Conservation (phyloP, 2,888 invertebrate species). For the Sinhomidia bicolor region DNA sequence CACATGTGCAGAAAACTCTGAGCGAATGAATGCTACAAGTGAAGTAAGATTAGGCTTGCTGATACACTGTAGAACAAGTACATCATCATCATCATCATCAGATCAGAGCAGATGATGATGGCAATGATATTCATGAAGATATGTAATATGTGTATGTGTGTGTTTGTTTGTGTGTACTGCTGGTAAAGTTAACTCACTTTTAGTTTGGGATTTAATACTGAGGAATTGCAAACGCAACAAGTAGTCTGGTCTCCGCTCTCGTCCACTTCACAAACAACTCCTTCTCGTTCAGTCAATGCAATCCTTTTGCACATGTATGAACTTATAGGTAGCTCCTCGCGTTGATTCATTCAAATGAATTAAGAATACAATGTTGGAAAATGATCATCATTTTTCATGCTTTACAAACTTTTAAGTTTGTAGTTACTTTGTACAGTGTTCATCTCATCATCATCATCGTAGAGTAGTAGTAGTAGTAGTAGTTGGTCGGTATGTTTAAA, state of each 20-base stretch:
- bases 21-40: background rate
- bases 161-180: background rate
- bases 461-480: background rate
- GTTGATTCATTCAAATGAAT: conserved; percentile 2
- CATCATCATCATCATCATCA: no score
- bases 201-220: conserved; percentile 49
- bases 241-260: conserved; percentile 65
- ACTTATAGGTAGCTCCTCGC: background rate
- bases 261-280: conserved; percentile 50
- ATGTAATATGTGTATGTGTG: no score
- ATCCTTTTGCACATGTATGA: background rate
- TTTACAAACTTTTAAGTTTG: background rate
- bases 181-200: background rate
- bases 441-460: background rate
- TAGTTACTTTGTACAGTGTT: background rate
- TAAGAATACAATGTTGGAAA: conserved; percentile 38
- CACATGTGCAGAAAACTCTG: background rate
- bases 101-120: background rate
- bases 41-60: background rate
- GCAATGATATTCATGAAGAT: background rate
- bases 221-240: conserved; percentile 50
- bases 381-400: conserved; percentile 36
- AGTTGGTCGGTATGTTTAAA: background rate
- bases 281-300: conserved; percentile 38
- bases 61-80: background rate